A percentile compares a stretch with the other conserved stretches of the same genome.
These are phyloP conservation scores for Drosophila kurseongensis DNA, from an alignment of 1,140 invertebrate species.

Conservation along the genomic window DNA sequence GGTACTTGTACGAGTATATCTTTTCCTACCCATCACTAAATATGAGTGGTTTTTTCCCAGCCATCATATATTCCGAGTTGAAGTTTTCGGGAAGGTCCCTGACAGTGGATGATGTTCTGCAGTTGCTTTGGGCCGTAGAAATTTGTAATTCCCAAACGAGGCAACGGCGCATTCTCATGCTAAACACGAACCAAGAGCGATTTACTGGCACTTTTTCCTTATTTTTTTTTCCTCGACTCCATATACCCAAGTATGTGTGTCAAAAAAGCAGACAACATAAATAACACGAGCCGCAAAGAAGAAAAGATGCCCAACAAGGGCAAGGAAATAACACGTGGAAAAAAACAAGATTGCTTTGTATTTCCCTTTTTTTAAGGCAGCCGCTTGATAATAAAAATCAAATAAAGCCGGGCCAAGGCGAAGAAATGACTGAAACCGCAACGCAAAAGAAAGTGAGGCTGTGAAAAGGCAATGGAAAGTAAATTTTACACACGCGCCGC, in stretches of 20 bases:
- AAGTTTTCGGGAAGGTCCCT: slow-evolving; percentile 38
- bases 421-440: slow-evolving; percentile 50
- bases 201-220: slow-evolving; percentile 67
- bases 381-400: slow-evolving; percentile 72
- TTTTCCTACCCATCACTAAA: background rate
- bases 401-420: slow-evolving; percentile 62
- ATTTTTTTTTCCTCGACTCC: slow-evolving; percentile 35
- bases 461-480: slow-evolving; percentile 50
- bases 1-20: too few species aligned
- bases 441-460: slow-evolving; percentile 26
- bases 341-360: slow-evolving; percentile 22
- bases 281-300: slow-evolving; percentile 57
- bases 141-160: slow-evolving; percentile 67
- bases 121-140: slow-evolving; percentile 38
- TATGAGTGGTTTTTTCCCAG: slow-evolving; percentile 1
- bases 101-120: slow-evolving; percentile 20
- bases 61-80: slow-evolving; percentile 6
- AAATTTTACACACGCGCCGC: slow-evolving; percentile 64
- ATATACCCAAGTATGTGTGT: slow-evolving; percentile 29
- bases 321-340: slow-evolving; percentile 41
- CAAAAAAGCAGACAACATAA: slow-evolving; percentile 72
- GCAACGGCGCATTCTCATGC: slow-evolving; percentile 63
- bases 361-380: slow-evolving; percentile 23
- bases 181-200: slow-evolving; percentile 76
- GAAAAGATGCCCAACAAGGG: slow-evolving; percentile 43